These are phyloP conservation scores for Pseudococcus viburni DNA, from an alignment of 2,888 invertebrate genomes.

Conservation along the genomic window DNA sequence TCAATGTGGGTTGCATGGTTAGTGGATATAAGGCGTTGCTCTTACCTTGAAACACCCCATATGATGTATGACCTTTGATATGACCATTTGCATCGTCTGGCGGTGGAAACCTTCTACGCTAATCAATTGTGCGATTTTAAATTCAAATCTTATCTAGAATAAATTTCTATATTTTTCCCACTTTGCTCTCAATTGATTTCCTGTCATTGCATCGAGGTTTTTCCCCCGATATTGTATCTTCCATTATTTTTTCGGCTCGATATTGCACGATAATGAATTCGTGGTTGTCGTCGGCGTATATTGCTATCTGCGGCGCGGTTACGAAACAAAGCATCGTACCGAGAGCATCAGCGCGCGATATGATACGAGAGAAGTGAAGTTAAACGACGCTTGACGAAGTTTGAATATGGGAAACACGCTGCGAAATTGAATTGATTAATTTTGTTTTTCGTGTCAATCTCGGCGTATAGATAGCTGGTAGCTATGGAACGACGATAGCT, in stretches of 20 bases:
- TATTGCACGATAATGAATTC: not conserved
- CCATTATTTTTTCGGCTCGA: not conserved
- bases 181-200: no score
- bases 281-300: not conserved
- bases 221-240: not conserved
- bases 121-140: no score
- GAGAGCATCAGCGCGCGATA: not conserved
- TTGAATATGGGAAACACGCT: constrained; percentile 11
- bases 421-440: constrained; percentile 35
- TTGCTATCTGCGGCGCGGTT: not conserved
- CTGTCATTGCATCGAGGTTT: not conserved
- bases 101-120: no score
- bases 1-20: no score
- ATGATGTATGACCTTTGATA: no score
- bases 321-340: not conserved
- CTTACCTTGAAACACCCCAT: no score
- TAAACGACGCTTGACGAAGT: constrained; percentile 36
- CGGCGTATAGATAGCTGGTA: not conserved
- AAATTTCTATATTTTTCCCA: no score
- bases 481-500: not conserved
- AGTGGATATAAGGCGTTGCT: no score
- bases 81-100: no score
- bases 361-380: constrained; percentile 17
- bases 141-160: no score
- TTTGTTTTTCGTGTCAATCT: constrained; percentile 27